Conservation (phyloP, 1,140 invertebrate genomes). For the Phymastichus coffea region DNA sequence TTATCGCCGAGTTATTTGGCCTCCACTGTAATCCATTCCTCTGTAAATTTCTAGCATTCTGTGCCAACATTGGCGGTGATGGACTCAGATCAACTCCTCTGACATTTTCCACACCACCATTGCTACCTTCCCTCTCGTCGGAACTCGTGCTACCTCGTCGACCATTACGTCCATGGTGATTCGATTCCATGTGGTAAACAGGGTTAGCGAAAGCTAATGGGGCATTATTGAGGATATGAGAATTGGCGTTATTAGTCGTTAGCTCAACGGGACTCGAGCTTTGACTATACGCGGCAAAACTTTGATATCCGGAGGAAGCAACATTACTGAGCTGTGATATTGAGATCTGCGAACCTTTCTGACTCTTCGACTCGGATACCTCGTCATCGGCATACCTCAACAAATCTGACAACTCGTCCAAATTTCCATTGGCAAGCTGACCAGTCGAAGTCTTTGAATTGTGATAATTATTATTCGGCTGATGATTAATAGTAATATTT, state of each 20-base stretch:
- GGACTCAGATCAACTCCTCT: slow-evolving; percentile 52
- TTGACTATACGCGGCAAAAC: slow-evolving; percentile 85
- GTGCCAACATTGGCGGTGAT: slow-evolving; percentile 46
- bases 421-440: slow-evolving; percentile 60
- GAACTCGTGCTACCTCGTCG: slow-evolving; percentile 57
- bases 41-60: slow-evolving; percentile 55
- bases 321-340: slow-evolving; percentile 81
- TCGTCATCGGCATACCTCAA: slow-evolving; percentile 60
- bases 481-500: slow-evolving; percentile 43
- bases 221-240: slow-evolving; percentile 58
- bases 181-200: slow-evolving; percentile 72
- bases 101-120: slow-evolving; percentile 47
- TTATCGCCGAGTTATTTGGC: slow-evolving; percentile 40
- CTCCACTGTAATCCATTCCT: slow-evolving; percentile 56
- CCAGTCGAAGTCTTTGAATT: slow-evolving; percentile 34
- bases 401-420: slow-evolving; percentile 73
- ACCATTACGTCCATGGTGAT: slow-evolving; percentile 40
- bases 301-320: slow-evolving; percentile 87
- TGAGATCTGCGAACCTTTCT: slow-evolving; percentile 60
- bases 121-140: slow-evolving; percentile 49
- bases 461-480: slow-evolving; percentile 51
- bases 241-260: slow-evolving; percentile 55
- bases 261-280: slow-evolving; percentile 86
- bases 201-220: slow-evolving; percentile 87
- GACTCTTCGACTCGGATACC: slow-evolving; percentile 53